Base-by-base conservation (phyloP, 30 jellyfish, hydroid and myxozoan genomes). In the Hydractinia symbiolongicarpus region DNA sequence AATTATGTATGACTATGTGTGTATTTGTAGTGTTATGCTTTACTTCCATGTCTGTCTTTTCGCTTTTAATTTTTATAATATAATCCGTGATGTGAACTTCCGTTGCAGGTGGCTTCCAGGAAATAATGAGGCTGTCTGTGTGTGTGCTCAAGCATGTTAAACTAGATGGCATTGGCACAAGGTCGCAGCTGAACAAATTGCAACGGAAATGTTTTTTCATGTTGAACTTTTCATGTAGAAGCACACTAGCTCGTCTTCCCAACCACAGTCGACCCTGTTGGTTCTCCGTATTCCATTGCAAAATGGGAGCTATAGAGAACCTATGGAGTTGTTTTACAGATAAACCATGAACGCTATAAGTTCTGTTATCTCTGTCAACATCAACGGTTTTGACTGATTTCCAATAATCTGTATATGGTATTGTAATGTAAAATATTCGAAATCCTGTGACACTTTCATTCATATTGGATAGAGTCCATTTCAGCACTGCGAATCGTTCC, bases 71-170 rank as follows among this genome's bases (percentile, higher is more conserved):
- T 44, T 64, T n/a, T 7, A 64, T 51, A 64, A 64, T 64, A 13
- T 64, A 64, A 51, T 64, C 40, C 6, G 19, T 13, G 19, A 64
- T 64, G 40, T 44, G 16, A 13, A n/a, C 19, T 13, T 64, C 16
- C 52, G 74, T 64, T 13, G 9, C 52, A 11, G 69, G 69, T 64
- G 74, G 74, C 52, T 64, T 8, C 74, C 74, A 64, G 16, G 74
- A 64, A 64, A 64, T 64, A 51, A 64, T 7, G 2, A 64, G 19
- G 17, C 74, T 64, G 40, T 64, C 40, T 13, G 52, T 64, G 40
- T 64, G 19, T 6, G 40, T 8, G 19, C 74, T 51, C 1, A 13
- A 64, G 40, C 74, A 64, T 4, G 19, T 64, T 51, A 64, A 64
- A 13, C 40, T 7, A 8, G 19, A 7, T 64, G 74, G 74, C 40